These are phyloP conservation scores for Notocelia uddmanniana DNA, from an alignment of 2,888 invertebrate genomes.

Conservation along the genomic window DNA sequence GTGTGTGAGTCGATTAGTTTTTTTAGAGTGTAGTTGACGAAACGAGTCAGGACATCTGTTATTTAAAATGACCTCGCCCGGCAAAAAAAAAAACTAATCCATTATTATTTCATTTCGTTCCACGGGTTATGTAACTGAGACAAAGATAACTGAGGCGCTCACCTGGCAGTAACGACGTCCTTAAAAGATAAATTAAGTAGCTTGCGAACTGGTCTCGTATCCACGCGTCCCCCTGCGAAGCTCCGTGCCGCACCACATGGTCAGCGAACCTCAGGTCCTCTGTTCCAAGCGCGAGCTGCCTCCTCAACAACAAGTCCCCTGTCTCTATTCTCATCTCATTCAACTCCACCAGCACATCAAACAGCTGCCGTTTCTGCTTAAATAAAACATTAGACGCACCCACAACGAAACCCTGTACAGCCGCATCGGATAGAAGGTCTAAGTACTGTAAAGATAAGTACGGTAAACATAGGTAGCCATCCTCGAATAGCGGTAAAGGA, in stretches of 20 bases:
- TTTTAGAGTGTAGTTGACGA: too few relatives aligned
- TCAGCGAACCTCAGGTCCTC: slow-evolving; percentile 98
- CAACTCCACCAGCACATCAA: slow-evolving; percentile 96
- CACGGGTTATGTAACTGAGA: too few relatives aligned
- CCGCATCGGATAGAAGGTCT: slow-evolving; percentile 95
- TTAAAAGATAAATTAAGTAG: slow-evolving; percentile 92
- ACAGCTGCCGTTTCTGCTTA: slow-evolving; percentile 96
- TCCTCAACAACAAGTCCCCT: slow-evolving; percentile 91
- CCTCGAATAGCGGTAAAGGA: slow-evolving; percentile 94
- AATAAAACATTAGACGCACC: slow-evolving; percentile 99
- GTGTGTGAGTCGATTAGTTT: too few relatives aligned
- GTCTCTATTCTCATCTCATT: slow-evolving; percentile 95
- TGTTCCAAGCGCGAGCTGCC: slow-evolving; percentile 95
- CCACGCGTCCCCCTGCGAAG: slow-evolving; percentile 97
- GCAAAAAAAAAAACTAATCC: too few relatives aligned
- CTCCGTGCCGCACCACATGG: slow-evolving; percentile 91
- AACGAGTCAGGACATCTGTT: too few relatives aligned
- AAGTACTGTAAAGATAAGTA: slow-evolving; percentile 98
- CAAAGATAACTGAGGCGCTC: slow-evolving; percentile 48
- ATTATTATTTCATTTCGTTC: too few relatives aligned
- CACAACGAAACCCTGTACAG: slow-evolving; percentile 94
- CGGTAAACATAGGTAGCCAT: slow-evolving; percentile 97
- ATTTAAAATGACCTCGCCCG: too few relatives aligned
- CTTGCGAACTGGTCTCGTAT: slow-evolving; percentile 97
- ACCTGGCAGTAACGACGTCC: slow-evolving; percentile 92